These are phyloP conservation scores for Lepidonotus clava DNA, from an alignment of 2,888 invertebrate species.

Conservation along the genomic window DNA sequence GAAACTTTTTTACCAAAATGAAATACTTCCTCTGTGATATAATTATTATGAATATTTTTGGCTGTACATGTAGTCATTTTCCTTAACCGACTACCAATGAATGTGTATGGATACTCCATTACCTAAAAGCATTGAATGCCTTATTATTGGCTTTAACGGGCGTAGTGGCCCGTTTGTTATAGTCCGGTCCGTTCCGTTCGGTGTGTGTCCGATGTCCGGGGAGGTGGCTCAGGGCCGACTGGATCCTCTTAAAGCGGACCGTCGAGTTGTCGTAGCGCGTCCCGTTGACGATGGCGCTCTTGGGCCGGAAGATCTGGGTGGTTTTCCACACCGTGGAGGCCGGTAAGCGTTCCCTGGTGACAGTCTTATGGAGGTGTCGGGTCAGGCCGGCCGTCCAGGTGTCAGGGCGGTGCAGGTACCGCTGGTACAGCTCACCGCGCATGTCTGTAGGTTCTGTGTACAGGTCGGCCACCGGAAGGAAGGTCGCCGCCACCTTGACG, in stretches of 20 bases:
- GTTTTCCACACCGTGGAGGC: neutral
- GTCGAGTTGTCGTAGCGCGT: neutral
- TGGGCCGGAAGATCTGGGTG: slow-evolving; percentile 25
- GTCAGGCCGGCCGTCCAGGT: slow-evolving; percentile 50
- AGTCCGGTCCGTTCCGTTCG: no score
- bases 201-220: no score
- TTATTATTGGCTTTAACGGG: no score
- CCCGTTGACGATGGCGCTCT: slow-evolving; percentile 1
- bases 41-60: no score
- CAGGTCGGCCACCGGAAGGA: slow-evolving; percentile 7
- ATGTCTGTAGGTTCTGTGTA: slow-evolving; percentile 21
- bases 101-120: no score
- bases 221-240: no score
- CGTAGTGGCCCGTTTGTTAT: no score
- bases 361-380: neutral
- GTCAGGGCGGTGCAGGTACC: slow-evolving; percentile 50
- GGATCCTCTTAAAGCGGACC: neutral
- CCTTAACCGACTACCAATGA: no score
- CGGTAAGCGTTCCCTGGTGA: neutral
- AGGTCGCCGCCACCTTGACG: neutral
- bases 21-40: no score
- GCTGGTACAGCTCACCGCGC: slow-evolving; percentile 54
- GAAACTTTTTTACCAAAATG: no score
- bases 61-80: no score
- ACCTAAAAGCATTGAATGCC: no score